Percentiles rank a stretch among this genome's conserved stretches.
Evolutionary conservation across 2,888 invertebrate species (phyloP).

Genomic region (Synanthedon myopaeformis): DNA sequence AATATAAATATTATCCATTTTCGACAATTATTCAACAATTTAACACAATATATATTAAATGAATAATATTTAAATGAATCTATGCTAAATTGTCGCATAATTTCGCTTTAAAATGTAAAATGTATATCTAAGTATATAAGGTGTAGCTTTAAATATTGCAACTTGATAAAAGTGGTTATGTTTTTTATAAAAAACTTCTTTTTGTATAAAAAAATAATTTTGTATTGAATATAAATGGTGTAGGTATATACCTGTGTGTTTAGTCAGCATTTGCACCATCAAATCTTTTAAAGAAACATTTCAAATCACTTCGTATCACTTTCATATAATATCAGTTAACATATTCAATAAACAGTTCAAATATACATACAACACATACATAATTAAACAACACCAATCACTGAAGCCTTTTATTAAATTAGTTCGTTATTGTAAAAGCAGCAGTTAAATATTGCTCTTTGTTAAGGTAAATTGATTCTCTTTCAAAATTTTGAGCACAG

Average conservation of each 20-base stretch:
- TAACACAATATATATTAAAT: too few species aligned
- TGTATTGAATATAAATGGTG: not conserved
- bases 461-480: constrained; percentile 5
- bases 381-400: constrained; percentile 37
- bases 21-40: too few species aligned
- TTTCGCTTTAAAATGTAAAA: too few species aligned
- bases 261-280: not conserved
- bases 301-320: not conserved
- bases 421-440: constrained; percentile 15
- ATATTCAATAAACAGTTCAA: not conserved
- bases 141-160: too few species aligned
- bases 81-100: too few species aligned
- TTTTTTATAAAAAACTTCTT: not conserved
- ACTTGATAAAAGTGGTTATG: not conserved
- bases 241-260: not conserved
- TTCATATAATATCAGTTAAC: not conserved
- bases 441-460: constrained; percentile 5
- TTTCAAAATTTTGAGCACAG: not conserved
- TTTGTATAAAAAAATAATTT: not conserved
- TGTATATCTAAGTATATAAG: too few species aligned
- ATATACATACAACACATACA: constrained; percentile 10
- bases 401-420: constrained; percentile 13
- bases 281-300: not conserved
- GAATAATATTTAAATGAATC: too few species aligned
- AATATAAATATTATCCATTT: too few species aligned